Percentiles rank a stretch among this genome's conserved stretches.
Conservation (phyloP, 2,113 vertebrate genomes). For the Cercopithecus mona region DNA sequence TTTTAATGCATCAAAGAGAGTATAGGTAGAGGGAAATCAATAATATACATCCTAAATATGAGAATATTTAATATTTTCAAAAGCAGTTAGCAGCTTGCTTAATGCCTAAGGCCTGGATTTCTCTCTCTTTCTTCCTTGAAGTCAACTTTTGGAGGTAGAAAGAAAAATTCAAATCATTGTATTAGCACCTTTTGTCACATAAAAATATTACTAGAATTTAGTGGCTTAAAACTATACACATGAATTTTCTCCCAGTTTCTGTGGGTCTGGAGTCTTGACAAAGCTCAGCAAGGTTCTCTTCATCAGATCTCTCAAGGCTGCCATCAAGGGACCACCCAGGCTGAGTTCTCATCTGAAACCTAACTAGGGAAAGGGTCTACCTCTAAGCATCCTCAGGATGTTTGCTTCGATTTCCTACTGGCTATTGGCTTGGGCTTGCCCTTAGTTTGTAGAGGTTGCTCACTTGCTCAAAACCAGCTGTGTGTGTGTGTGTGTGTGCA, state of each 20-base stretch:
- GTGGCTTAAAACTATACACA: not conserved
- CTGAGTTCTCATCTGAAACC: not conserved
- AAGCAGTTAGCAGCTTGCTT: not conserved
- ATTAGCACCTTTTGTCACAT: not conserved
- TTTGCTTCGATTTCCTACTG: not conserved
- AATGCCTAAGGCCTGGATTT: not conserved
- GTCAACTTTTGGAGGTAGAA: not conserved
- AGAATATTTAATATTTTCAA: not conserved
- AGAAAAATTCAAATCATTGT: not conserved
- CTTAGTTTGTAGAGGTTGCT: not conserved
- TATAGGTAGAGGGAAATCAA: not conserved
- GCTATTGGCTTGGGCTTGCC: not conserved
- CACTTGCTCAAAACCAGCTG: not conserved
- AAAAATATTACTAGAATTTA: not conserved
- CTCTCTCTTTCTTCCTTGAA: not conserved
- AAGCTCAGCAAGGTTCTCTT: not conserved
- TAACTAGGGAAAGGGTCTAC: not conserved
- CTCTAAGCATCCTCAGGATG: not conserved
- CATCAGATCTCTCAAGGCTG: not conserved
- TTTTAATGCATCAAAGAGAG: not conserved
- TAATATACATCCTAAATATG: not conserved
- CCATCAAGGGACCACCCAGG: rapidly evolving
- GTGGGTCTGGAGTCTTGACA: not conserved
- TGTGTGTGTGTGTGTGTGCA: not conserved
- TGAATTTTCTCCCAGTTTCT: not conserved